Evolutionary conservation across 2,888 invertebrate genomes (phyloP).

Genomic region (Serripes groenlandicus): DNA sequence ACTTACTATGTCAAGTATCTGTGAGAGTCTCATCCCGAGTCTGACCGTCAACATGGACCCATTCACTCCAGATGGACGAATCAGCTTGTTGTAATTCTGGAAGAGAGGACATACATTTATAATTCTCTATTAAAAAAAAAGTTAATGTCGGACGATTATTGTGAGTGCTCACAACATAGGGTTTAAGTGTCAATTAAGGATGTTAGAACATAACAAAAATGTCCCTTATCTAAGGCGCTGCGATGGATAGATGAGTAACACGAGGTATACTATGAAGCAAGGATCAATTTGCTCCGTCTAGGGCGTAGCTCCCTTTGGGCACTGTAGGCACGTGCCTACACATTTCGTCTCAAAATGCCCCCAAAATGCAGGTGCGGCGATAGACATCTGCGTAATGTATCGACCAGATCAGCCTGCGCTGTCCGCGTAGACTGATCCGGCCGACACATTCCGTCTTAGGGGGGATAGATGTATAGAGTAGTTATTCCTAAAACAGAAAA

Average conservation of each 20-base stretch:
- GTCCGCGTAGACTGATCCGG: no score
- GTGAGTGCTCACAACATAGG: background rate
- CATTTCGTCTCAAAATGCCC: no score
- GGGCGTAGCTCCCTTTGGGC: no score
- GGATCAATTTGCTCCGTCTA: no score
- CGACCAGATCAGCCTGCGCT: no score
- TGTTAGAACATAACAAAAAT: background rate
- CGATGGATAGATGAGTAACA: background rate
- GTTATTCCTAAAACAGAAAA: no score
- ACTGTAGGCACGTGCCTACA: no score
- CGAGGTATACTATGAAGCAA: background rate
- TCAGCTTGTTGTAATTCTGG: slow-evolving; percentile 97
- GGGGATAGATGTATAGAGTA: no score
- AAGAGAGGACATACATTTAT: slow-evolving; percentile 85
- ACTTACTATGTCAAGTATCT: slow-evolving; percentile 99
- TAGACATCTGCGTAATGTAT: no score
- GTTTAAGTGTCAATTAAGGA: background rate
- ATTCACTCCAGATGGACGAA: slow-evolving; percentile 95
- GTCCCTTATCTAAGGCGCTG: background rate
- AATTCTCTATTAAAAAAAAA: background rate
- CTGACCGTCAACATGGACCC: slow-evolving; percentile 95
- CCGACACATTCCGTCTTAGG: no score
- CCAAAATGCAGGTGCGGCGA: no score
- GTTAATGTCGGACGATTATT: background rate
- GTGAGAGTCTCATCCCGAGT: slow-evolving; percentile 96